A percentile compares a stretch with the other conserved stretches of the same genome.
Conservation (phyloP, 92 coral and sea anemone species). For the Palythoa grandiflora region DNA sequence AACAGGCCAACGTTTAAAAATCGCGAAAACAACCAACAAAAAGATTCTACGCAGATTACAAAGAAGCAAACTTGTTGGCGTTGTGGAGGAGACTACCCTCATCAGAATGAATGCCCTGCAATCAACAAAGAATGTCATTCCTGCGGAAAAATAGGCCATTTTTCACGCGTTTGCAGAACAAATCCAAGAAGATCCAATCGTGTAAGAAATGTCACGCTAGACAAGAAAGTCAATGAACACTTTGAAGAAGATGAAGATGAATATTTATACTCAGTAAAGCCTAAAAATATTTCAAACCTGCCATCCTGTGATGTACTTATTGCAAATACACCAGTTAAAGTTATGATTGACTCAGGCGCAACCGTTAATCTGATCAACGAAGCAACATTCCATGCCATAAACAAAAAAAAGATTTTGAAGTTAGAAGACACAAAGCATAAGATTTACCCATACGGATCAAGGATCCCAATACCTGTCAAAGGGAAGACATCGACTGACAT, state of each 20-base stretch:
- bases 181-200: constrained; percentile 48
- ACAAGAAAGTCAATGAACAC: constrained; percentile 39
- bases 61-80: constrained; percentile 45
- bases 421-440: constrained; percentile 27
- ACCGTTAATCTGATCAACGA: constrained; percentile 23
- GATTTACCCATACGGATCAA: constrained; percentile 29
- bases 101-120: constrained; percentile 56
- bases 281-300: constrained; percentile 38
- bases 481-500: constrained; percentile 26
- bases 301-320: constrained; percentile 47
- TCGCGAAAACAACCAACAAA: constrained; percentile 40
- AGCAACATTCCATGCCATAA: constrained; percentile 25
- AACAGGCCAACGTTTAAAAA: constrained; percentile 47
- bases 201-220: constrained; percentile 33
- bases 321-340: constrained; percentile 32
- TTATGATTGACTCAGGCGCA: constrained; percentile 47
- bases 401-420: constrained; percentile 2
- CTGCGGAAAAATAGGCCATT: constrained; percentile 52
- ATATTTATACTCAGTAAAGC: constrained; percentile 30
- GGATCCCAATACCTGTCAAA: constrained; percentile 17
- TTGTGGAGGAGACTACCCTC: constrained; percentile 53
- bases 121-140: constrained; percentile 50
- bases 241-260: constrained; percentile 39
- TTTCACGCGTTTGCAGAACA: constrained; percentile 56
- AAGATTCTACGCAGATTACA: constrained; percentile 26